Evolutionary conservation across 30 jellyfish, hydroid and myxozoan species (phyloP), one percentile per base, ranked within the genome.

Genomic region (Rhopilema esculentum): DNA sequence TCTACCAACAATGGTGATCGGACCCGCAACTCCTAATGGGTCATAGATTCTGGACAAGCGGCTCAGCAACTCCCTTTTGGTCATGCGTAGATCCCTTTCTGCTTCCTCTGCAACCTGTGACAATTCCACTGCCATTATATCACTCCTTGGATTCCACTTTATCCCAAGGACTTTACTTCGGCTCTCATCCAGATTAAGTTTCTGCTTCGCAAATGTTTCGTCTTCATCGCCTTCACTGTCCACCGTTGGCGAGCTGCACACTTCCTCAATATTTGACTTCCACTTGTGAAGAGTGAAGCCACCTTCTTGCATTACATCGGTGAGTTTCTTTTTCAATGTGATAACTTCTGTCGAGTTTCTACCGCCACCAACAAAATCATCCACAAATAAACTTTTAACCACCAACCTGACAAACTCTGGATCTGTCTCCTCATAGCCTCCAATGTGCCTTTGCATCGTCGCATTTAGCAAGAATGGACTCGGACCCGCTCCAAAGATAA

Each of bases 401-500:
- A 67, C 77, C 30, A 20, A 4, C 33, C 40, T 67, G 30, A 24
- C 32, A 67, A 67, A 0, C 33, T 17, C 77, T 23, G 40, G 32
- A 67, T 23, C 40, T 67, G 30, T 19, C 40, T 15, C 33, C 33
- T 67, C 16, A 24, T 67, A 16, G 4, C 40, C 33, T 23, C 23
- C 40, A 16, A 67, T 15, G 72, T 49, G 85, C 52, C 20, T 24
- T 67, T 24, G 33, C 8, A 67, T 21, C 32, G 78, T 67, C 1
- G 78, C 78, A 67, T 67, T 67, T 30, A 75, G 24, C 72, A 75
- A 30, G 20, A 75, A 75, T 49, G 85, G 72, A 32, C 32, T 75
- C 22, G 85, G 85, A 20, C 72, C 72, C n/a, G 72, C 85, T 24
- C 85, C 72, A 75, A 75, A 75, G 17, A 75, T 53, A 49, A 75